Percentiles rank a stretch among this genome's conserved stretches.
phyloP scores from a whole-genome alignment of 2,113 vertebrate genomes.

The Myotis yumanensis region DNA sequence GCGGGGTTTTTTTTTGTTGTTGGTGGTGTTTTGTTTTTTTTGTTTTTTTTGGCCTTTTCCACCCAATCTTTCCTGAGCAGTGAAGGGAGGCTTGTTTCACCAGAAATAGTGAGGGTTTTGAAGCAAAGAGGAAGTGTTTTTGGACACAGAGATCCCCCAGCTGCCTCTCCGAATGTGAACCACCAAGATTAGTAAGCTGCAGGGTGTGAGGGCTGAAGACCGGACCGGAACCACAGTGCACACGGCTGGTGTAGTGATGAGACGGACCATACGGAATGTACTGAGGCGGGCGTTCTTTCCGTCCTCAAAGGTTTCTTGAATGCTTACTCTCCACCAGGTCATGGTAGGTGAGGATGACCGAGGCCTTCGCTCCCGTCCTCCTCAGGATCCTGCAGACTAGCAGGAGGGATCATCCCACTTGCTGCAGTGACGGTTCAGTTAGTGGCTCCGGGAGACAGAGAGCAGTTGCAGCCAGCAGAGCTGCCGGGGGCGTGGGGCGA shows the following conservation, averaged over 20 bases:
- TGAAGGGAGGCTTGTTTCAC: constrained; percentile 61
- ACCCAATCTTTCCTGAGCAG: constrained; percentile 56
- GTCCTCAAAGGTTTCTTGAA: neutral
- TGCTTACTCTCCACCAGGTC: neutral
- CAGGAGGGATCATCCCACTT: neutral
- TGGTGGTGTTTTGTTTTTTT: neutral
- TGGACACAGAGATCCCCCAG: constrained; percentile 29
- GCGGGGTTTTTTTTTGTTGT: too few species aligned
- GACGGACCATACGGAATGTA: accelerated
- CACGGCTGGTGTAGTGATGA: neutral
- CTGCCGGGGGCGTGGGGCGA: neutral
- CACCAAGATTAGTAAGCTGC: accelerated
- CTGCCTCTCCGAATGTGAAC: constrained; percentile 41
- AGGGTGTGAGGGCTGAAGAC: too few species aligned
- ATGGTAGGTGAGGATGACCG: neutral
- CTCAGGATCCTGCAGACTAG: neutral
- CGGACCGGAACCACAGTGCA: neutral
- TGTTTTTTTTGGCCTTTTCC: neutral
- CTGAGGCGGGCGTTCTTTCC: neutral
- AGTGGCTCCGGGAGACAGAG: neutral
- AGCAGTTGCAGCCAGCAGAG: neutral
- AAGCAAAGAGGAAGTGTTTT: constrained; percentile 56
- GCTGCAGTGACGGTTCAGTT: neutral
- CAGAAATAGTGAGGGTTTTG: constrained; percentile 48
- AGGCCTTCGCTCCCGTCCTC: neutral